Conservation (phyloP, 2,113 vertebrate species). For the Catharus fuscescens region DNA sequence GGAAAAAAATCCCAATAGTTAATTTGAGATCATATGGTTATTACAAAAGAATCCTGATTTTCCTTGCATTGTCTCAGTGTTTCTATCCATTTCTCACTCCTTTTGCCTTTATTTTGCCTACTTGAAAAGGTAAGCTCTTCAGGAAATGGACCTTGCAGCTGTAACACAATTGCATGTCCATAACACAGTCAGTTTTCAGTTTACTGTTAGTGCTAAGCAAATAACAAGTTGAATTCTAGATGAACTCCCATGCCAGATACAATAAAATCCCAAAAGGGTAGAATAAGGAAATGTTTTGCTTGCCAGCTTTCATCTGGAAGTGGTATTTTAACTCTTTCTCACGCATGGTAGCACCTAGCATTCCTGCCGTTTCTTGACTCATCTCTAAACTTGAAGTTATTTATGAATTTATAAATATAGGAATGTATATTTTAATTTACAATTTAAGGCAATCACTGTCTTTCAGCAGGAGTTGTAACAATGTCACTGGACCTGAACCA, state of each 20-base stretch:
- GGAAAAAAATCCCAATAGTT: background rate
- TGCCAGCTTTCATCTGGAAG: background rate
- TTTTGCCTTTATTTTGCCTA: background rate
- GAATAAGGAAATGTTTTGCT: background rate
- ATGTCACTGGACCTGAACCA: background rate
- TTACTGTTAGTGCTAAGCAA: background rate
- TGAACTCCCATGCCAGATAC: background rate
- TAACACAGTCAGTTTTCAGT: background rate
- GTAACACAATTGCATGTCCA: background rate
- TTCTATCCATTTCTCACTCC: background rate
- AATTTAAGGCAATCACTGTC: background rate
- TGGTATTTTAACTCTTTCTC: background rate
- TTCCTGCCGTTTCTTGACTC: background rate
- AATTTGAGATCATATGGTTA: background rate
- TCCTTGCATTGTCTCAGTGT: background rate
- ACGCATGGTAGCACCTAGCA: background rate
- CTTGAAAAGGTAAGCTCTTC: background rate
- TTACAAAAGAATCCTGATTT: background rate
- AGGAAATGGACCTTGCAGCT: background rate
- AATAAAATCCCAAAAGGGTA: background rate
- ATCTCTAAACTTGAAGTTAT: background rate
- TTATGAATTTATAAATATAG: background rate
- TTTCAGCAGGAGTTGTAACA: background rate
- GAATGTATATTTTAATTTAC: background rate
- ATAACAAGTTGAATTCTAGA: background rate